Percentiles rank a stretch among this genome's conserved stretches.
These are phyloP conservation scores for Drosophila leonis DNA, from an alignment of 2,888 invertebrate species.

Conservation along the genomic window DNA sequence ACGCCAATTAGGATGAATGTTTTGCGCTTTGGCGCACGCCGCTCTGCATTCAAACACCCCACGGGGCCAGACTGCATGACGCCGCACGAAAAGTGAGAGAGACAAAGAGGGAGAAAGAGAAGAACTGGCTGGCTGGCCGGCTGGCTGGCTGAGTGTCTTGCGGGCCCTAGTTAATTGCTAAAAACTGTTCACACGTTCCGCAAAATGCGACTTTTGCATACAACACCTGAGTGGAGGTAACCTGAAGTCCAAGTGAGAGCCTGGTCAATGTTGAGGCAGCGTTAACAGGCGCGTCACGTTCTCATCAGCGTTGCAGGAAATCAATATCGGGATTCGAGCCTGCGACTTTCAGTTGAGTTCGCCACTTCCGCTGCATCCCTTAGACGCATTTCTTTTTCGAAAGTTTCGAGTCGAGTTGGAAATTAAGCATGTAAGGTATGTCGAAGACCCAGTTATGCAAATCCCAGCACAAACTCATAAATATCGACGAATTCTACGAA, in stretches of 20 bases:
- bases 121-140: conserved; percentile 33
- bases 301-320: conserved; percentile 70
- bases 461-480: conserved; percentile 74
- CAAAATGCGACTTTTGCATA: conserved; percentile 74
- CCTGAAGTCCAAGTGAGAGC: conserved; percentile 18
- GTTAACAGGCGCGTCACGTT: conserved; percentile 62
- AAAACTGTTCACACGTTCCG: conserved; percentile 80
- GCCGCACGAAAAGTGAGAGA: conserved; percentile 51
- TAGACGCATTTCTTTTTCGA: conserved; percentile 50
- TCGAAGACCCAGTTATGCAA: conserved; percentile 84
- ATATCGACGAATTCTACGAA: conserved; percentile 78
- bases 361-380: conserved; percentile 70
- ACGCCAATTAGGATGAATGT: conserved; percentile 86
- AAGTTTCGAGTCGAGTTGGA: conserved; percentile 59
- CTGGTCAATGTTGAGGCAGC: conserved; percentile 23
- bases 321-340: conserved; percentile 74
- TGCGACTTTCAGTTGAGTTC: conserved; percentile 37
- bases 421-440: conserved; percentile 76
- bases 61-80: conserved; percentile 75
- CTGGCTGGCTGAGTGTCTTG: conserved; percentile 35
- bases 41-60: conserved; percentile 53
- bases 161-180: conserved; percentile 73
- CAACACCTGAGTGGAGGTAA: conserved; percentile 38
- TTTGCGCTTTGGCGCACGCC: conserved; percentile 75
- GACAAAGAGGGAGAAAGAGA: conserved; percentile 1